Conservation (phyloP, 2,888 invertebrate genomes). For the Polyploca ridens region DNA sequence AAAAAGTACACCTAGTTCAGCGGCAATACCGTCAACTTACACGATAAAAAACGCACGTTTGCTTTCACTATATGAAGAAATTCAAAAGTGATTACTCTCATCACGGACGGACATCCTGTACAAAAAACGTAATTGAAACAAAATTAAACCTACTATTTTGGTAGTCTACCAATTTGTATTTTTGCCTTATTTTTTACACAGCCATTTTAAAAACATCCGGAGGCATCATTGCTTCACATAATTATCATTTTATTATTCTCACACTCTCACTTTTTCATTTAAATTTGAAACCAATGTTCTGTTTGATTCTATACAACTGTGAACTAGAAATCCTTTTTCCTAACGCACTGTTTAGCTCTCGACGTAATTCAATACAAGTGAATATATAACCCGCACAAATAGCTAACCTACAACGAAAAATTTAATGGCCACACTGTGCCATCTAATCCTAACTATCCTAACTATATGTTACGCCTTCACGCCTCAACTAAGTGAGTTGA, state of each 20-base stretch:
- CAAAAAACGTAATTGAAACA: slow-evolving; percentile 69
- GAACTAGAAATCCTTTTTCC: slow-evolving; percentile 3
- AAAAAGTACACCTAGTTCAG: slow-evolving; percentile 24
- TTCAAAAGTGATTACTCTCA: slow-evolving; percentile 61
- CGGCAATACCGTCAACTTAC: slow-evolving; percentile 25
- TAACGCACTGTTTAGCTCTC: slow-evolving; percentile 5
- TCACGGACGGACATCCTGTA: slow-evolving; percentile 64
- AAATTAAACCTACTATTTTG: slow-evolving; percentile 55
- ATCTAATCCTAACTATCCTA: too few species aligned
- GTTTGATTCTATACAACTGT: slow-evolving; percentile 11
- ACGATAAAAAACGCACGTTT: slow-evolving; percentile 36
- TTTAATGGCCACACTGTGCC: too few species aligned
- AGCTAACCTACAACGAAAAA: background rate
- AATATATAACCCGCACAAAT: background rate
- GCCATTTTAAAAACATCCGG: slow-evolving; percentile 35
- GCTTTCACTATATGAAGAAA: slow-evolving; percentile 67
- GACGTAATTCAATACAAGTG: slow-evolving; percentile 1
- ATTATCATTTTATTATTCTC: slow-evolving; percentile 23
- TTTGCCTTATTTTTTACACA: slow-evolving; percentile 45
- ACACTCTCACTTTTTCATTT: slow-evolving; percentile 35
- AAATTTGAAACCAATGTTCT: slow-evolving; percentile 22
- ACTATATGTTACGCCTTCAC: too few species aligned
- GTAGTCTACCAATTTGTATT: slow-evolving; percentile 48
- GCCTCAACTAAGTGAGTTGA: too few species aligned
- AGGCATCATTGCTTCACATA: slow-evolving; percentile 18